A percentile compares a stretch with the other conserved stretches of the same genome.
Conservation (phyloP, 2,113 vertebrate species). For the Galbula dea region DNA sequence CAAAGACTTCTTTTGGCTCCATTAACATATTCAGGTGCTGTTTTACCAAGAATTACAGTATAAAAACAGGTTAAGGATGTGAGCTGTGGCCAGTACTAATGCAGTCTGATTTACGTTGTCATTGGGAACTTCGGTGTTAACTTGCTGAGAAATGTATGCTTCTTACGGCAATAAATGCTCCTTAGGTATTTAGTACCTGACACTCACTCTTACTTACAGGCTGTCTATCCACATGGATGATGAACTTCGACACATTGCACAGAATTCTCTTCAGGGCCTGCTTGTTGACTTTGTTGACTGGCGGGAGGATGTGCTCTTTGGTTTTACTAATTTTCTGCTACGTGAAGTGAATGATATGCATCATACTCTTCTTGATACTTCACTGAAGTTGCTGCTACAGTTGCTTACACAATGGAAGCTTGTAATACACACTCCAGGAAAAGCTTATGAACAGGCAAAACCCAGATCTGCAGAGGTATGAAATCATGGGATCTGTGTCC, state of each 20-base stretch:
- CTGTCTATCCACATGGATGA: conserved; percentile 99
- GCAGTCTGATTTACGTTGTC: not conserved
- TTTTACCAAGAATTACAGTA: not conserved
- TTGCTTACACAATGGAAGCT: conserved; percentile 96
- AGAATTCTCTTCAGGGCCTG: conserved; percentile 95
- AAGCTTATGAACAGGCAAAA: conserved; percentile 78
- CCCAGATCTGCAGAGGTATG: conserved; percentile 84
- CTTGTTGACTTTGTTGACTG: conserved; percentile 96
- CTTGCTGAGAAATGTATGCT: not conserved
- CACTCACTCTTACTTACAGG: conserved; percentile 61
- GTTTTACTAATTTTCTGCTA: conserved; percentile 94
- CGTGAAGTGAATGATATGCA: conserved; percentile 95
- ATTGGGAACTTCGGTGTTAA: not conserved
- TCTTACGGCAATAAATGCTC: not conserved
- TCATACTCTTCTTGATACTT: conserved; percentile 91
- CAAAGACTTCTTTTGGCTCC: not conserved
- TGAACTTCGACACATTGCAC: conserved; percentile 95
- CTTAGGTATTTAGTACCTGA: not conserved
- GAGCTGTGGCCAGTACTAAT: not conserved
- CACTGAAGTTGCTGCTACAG: conserved; percentile 94
- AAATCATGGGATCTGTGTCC: not conserved
- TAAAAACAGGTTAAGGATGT: not conserved
- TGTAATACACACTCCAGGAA: conserved; percentile 88
- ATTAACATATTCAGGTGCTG: not conserved
- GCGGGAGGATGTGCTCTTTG: conserved; percentile 95